Base-by-base conservation (phyloP, 2,113 vertebrate genomes). In the Crotophaga sulcirostris region DNA sequence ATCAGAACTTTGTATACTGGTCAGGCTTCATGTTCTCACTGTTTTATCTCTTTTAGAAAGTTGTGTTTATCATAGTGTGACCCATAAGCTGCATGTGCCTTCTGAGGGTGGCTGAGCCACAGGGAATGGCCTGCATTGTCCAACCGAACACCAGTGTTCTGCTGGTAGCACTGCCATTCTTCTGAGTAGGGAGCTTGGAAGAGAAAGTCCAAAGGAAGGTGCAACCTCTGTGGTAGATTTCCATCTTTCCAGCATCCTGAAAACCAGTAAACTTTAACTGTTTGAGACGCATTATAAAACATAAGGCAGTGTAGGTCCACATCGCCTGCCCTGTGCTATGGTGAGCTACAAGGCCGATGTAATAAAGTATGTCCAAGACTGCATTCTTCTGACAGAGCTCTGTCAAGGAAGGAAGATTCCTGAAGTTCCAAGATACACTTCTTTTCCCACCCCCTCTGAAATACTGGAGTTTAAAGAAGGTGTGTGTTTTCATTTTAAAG, bases 151-250 rank as follows among this genome's bases (percentile, higher is more conserved):
- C 13, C 47, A 14, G 4, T 13, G 19, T 51, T 88, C 42, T 67
- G 2, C 51, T 79, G 47, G 36, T 58, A 74, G 20, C 36, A 31
- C 31, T 63, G 52, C 10, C 29, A 7, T 76, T 82, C 13, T 63
- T 34, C 42, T 52, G n/a, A 36, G 19, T 21, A 21, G 17, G 26
- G 9, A 1, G 11, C 10, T 20, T 89, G 49, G 38, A 63, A 64
- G n/a, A 74, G 69, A 74, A 56, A 0, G 0, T 74, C 23, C 0
- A 0, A 60, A 78, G 34, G 44, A 81, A 77, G 34, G 28, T 64
- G 38, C 44, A 31, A 6, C 40, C 29, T 85, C 33, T 76, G 2
- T 68, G 29, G 68, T 68, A 77, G 45, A 68, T 5, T 28, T 79
- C 31, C 26, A 8, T 56, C 59, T 74, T 80, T 64, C 15, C 33